Conservation (phyloP, 1,140 invertebrate species). For the Musca vetustissima region DNA sequence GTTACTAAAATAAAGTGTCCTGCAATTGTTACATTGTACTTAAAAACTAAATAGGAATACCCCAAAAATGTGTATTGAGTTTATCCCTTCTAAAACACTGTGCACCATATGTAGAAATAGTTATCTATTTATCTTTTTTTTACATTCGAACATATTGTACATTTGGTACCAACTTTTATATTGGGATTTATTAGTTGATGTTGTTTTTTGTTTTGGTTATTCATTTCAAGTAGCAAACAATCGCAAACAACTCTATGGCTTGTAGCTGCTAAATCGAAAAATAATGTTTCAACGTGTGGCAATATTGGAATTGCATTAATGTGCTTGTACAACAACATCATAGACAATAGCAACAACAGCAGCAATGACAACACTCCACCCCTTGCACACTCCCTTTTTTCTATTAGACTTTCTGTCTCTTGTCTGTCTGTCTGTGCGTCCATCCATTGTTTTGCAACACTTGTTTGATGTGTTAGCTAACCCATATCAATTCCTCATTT, state of each 20-base stretch:
- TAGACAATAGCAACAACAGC: too few species aligned
- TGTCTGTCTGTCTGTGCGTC: neutral
- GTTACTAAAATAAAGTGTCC: too few species aligned
- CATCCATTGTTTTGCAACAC: neutral
- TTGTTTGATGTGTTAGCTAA: too few species aligned
- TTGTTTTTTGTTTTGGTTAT: neutral
- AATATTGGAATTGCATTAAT: slow-evolving; percentile 28
- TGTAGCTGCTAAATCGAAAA: slow-evolving; percentile 25
- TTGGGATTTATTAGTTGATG: too few species aligned
- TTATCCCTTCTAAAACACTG: too few species aligned
- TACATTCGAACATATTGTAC: too few species aligned
- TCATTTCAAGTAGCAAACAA: neutral
- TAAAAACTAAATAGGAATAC: too few species aligned
- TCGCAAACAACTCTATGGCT: neutral
- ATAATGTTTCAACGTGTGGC: slow-evolving; percentile 23
- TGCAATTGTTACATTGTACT: too few species aligned
- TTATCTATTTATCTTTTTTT: too few species aligned
- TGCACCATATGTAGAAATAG: neutral
- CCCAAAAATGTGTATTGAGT: too few species aligned
- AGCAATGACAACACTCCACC: neutral
- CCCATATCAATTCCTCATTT: too few species aligned
- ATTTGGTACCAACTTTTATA: too few species aligned
- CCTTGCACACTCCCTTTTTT: neutral
- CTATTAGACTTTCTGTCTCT: neutral
- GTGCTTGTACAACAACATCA: neutral